phyloP scores from a whole-genome alignment of 2,113 vertebrate genomes.

The Paralichthys olivaceus region DNA sequence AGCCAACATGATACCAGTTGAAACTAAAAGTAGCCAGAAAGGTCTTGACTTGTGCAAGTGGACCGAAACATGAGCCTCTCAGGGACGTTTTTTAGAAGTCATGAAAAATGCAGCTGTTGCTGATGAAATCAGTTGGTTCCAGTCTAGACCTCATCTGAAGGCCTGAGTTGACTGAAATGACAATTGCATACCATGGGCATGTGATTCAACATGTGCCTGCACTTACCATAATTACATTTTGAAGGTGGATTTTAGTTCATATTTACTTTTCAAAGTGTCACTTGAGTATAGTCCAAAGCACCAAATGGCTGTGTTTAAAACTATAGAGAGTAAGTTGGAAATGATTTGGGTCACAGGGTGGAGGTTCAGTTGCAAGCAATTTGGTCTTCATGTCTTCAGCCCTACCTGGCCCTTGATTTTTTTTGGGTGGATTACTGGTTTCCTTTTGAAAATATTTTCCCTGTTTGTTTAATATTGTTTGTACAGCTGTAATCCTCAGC shows the following conservation, averaged over 20 bases:
- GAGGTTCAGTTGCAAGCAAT: conserved; percentile 56
- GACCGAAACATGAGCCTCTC: conserved; percentile 71
- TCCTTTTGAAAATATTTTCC: conserved; percentile 82
- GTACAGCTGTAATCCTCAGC: conserved; percentile 77
- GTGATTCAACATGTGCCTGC: conserved; percentile 81
- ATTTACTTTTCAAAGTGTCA: conserved; percentile 76
- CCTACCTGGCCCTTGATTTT: conserved; percentile 69
- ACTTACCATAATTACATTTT: conserved; percentile 82
- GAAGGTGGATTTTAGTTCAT: conserved; percentile 75
- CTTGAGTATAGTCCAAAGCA: conserved; percentile 64
- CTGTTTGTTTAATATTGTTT: conserved; percentile 83
- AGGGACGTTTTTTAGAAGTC: conserved; percentile 72
- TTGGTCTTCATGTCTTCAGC: conserved; percentile 69
- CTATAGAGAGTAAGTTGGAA: conserved; percentile 63
- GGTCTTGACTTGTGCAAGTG: conserved; percentile 64
- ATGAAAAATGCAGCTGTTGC: conserved; percentile 74
- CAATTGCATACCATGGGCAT: conserved; percentile 63
- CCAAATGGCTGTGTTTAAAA: conserved; percentile 67
- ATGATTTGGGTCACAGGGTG: conserved; percentile 50
- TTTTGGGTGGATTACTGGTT: conserved; percentile 76
- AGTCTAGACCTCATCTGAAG: conserved; percentile 74
- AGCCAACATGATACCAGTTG: conserved; percentile 65
- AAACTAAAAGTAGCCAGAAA: conserved; percentile 67
- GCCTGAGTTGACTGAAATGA: conserved; percentile 74
- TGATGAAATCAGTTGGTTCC: conserved; percentile 78